A percentile compares a stretch with the other conserved stretches of the same genome.
phyloP scores from a whole-genome alignment of 2,113 vertebrate genomes.

The Engystomops pustulosus region DNA sequence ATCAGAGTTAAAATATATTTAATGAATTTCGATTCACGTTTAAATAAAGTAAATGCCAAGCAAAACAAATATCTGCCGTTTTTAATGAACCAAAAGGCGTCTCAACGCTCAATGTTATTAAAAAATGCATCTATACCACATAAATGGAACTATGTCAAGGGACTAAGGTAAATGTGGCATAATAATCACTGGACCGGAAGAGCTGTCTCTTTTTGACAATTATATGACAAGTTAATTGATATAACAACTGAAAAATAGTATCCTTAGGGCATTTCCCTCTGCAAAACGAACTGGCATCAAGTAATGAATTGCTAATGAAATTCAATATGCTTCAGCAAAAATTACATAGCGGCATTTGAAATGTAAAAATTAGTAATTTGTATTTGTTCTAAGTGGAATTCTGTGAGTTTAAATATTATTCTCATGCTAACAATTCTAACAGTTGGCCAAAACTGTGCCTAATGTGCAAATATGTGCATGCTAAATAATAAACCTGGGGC shows the following conservation, averaged over 20 bases:
- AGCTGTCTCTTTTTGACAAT: constrained; percentile 53
- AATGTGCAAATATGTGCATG: no score
- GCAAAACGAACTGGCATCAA: constrained; percentile 47
- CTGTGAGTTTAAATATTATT: neutral
- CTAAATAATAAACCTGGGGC: no score
- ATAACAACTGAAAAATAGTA: constrained; percentile 48
- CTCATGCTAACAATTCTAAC: no score
- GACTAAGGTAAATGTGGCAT: constrained; percentile 33
- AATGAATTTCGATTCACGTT: neutral
- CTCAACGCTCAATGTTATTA: neutral
- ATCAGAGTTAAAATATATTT: no score
- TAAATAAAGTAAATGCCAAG: neutral
- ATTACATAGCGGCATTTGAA: constrained; percentile 42
- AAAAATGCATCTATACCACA: constrained; percentile 31
- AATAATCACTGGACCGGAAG: constrained; percentile 38
- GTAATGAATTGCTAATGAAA: constrained; percentile 51
- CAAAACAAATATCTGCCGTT: neutral
- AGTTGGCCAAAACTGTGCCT: no score
- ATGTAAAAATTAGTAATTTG: constrained; percentile 31
- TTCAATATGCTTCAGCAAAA: constrained; percentile 28
- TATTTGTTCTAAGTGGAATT: neutral
- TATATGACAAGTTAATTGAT: constrained; percentile 53
- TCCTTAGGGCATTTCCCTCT: constrained; percentile 43
- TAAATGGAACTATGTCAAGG: neutral
- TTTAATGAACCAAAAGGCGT: neutral